Evolutionary conservation across 2,797 vertebrate species (phyloP), one percentile per base, ranked within the genome.

Genomic region (Cynopterus sphinx): DNA sequence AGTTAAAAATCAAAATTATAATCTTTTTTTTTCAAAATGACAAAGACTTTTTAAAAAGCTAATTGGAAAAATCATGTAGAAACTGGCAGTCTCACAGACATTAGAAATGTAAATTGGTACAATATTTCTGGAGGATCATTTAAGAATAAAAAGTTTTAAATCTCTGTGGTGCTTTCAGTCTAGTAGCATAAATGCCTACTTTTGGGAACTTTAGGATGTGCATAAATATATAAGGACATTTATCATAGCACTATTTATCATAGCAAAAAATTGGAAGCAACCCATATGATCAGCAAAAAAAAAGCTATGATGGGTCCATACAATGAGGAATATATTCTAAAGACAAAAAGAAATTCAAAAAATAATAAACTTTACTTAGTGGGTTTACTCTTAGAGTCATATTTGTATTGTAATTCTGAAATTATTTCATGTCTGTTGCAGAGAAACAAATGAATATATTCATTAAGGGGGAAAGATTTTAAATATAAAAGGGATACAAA

Each of bases 321-420:
- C 41, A 86, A 36, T 75, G 59, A 91, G 39, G 36, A 84, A 57
- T 79, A 53, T 71, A 81, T 84, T 79, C 59, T 75, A 70, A 74
- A 91, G 63, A 71, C 36, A 90, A 57, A 73, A 43, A 93, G 31
- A 92, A 73, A 53, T 85, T 43, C 26, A 28, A 68, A 77, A 73
- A 65, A 61, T 82, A 75, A 73, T 74, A 75, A 59, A 70, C 8
- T 51, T 87, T 89, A 57, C 36, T 81, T 93, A 61, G 7, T 46
- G 79, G 39, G 59, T 87, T 91, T 83, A 95, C 92, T 93, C 68
- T 51, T 41, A 77, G 21, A 93, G 12, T 85, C 74, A 84, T 71
- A 79, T 91, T 73, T 93, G 21, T 53, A 73, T 85, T 70, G 36
- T 91, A 88, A 96, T 89, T 85, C 81, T 82, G 51, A 90, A 91